Percentiles rank a stretch among this genome's conserved stretches.
Conservation (phyloP, 1,140 invertebrate species). For the Drosophila prosaltans region DNA sequence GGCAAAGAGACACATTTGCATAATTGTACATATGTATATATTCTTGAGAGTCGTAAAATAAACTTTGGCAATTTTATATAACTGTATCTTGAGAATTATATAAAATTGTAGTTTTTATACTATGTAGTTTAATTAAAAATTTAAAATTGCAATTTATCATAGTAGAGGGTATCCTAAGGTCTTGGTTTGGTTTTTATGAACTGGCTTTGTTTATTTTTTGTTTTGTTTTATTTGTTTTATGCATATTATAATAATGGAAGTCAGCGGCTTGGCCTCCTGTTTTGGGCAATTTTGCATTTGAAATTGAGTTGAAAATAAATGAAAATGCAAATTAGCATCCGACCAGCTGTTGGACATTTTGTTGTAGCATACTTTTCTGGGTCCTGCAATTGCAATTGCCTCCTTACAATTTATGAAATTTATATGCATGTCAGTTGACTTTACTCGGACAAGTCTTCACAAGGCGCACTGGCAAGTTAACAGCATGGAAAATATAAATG, state of each 20-base stretch:
- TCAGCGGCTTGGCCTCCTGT: constrained; percentile 53
- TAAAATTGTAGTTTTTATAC: no score
- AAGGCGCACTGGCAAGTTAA: constrained; percentile 50
- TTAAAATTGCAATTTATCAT: no score
- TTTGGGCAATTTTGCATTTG: constrained; percentile 63
- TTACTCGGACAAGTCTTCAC: constrained; percentile 33
- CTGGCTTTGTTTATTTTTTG: neutral
- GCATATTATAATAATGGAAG: constrained; percentile 52
- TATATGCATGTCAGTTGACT: constrained; percentile 59
- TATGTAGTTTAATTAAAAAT: no score
- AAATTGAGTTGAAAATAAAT: constrained; percentile 76
- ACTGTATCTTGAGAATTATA: no score
- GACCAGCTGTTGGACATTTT: constrained; percentile 49
- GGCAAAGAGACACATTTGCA: neutral
- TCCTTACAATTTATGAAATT: constrained; percentile 69
- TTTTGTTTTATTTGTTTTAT: constrained; percentile 46
- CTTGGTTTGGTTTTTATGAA: no score
- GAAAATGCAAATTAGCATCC: constrained; percentile 70
- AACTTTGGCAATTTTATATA: no score
- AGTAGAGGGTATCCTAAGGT: no score
- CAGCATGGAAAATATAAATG: constrained; percentile 80
- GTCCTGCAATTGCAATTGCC: constrained; percentile 49
- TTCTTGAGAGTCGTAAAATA: no score
- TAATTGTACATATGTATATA: no score
- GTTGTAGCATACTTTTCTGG: constrained; percentile 38